phyloP scores from a whole-genome alignment of 2,888 invertebrate species.

The Arctia plantaginis region DNA sequence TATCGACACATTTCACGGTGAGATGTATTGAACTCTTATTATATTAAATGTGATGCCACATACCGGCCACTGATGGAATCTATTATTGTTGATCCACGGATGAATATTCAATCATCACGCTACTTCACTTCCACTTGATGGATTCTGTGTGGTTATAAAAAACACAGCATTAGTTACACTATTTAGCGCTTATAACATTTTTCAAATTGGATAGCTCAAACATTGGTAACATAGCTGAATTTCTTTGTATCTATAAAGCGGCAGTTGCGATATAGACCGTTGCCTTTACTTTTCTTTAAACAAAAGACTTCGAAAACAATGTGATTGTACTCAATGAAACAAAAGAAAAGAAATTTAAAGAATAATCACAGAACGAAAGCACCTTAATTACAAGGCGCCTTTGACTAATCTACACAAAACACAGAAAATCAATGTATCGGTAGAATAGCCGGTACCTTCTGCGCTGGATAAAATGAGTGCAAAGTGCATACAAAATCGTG shows the following conservation, averaged over 20 bases:
- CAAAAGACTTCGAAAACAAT: slow-evolving; percentile 52
- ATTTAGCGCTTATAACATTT: slow-evolving; percentile 61
- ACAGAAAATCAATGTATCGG: slow-evolving; percentile 76
- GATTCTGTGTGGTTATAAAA: slow-evolving; percentile 68
- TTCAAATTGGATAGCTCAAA: slow-evolving; percentile 54
- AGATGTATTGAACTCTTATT: slow-evolving; percentile 85
- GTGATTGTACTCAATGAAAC: slow-evolving; percentile 50
- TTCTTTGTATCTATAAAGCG: slow-evolving; percentile 45
- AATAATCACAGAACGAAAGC: slow-evolving; percentile 68
- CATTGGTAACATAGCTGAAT: slow-evolving; percentile 41
- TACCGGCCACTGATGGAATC: slow-evolving; percentile 83
- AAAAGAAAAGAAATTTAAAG: slow-evolving; percentile 57
- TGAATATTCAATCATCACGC: slow-evolving; percentile 85
- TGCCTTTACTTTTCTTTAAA: slow-evolving; percentile 41
- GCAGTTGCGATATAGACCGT: slow-evolving; percentile 36
- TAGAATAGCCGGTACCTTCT: slow-evolving; percentile 70
- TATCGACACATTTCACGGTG: slow-evolving; percentile 85
- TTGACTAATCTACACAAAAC: slow-evolving; percentile 76
- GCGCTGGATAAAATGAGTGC: slow-evolving; percentile 81
- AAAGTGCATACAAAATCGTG: slow-evolving; percentile 87
- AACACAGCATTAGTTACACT: slow-evolving; percentile 66
- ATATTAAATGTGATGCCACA: slow-evolving; percentile 85
- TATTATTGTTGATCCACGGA: slow-evolving; percentile 85
- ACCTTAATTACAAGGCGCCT: slow-evolving; percentile 79
- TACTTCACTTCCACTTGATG: slow-evolving; percentile 74